Conservation (phyloP, 1,140 invertebrate genomes). For the Penaeus vannamei region DNA sequence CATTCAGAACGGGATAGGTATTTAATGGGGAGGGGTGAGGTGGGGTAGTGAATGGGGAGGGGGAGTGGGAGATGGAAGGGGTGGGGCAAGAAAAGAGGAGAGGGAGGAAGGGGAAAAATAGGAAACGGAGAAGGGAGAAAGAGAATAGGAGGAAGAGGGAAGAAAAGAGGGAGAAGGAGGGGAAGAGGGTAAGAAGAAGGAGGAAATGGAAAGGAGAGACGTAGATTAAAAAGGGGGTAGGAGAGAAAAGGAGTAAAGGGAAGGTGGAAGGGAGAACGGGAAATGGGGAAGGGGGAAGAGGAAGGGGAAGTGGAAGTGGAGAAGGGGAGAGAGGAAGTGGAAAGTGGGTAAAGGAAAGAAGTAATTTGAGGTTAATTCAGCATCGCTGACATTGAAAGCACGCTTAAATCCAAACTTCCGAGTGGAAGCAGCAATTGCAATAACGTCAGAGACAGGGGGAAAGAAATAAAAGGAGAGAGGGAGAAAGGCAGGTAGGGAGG, state of each 20-base stretch:
- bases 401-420: too few relatives aligned
- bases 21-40: slow-evolving; percentile 2
- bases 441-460: not conserved
- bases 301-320: not conserved
- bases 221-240: too few relatives aligned
- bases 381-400: too few relatives aligned
- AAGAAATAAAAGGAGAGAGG: not conserved
- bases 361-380: too few relatives aligned
- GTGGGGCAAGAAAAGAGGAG: not conserved
- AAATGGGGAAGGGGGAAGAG: not conserved
- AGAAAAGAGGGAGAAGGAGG: not conserved
- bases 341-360: not conserved
- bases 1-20: not conserved
- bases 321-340: not conserved
- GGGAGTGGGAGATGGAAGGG: not conserved
- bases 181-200: not conserved
- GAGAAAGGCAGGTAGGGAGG: not conserved
- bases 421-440: too few relatives aligned
- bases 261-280: not conserved
- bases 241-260: not conserved
- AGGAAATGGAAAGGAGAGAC: not conserved
- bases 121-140: not conserved
- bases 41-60: not conserved
- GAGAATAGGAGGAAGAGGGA: not conserved
- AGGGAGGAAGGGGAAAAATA: not conserved